These are phyloP conservation scores for Trachelipus rathkii DNA, from an alignment of 1,140 invertebrate genomes.

Conservation along the genomic window DNA sequence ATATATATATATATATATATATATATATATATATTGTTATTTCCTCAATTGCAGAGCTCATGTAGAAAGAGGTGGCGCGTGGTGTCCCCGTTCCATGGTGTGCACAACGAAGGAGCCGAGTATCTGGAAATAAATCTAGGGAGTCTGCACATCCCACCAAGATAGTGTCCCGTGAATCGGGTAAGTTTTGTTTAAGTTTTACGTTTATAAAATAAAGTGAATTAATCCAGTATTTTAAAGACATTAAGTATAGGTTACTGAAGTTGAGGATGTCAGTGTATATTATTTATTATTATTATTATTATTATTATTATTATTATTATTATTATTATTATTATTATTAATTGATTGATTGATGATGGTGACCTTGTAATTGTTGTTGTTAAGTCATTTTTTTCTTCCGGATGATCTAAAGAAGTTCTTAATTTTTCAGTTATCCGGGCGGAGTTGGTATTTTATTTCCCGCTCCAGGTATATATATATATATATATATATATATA, in stretches of 20 bases:
- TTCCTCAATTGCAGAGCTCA: constrained; percentile 73
- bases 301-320: not conserved
- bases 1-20: not conserved
- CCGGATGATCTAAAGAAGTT: too few relatives aligned
- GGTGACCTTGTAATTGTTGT: too few relatives aligned
- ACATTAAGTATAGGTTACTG: constrained; percentile 28
- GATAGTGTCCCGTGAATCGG: too few relatives aligned
- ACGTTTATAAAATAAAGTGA: too few relatives aligned
- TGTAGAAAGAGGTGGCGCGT: constrained; percentile 81
- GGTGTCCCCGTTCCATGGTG: constrained; percentile 80
- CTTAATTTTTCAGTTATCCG: too few relatives aligned
- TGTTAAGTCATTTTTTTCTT: too few relatives aligned
- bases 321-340: not conserved
- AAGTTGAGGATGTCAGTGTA: constrained; percentile 27
- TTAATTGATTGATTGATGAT: not conserved
- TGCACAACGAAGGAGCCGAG: constrained; percentile 49
- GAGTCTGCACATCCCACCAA: constrained; percentile 69
- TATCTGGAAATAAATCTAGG: constrained; percentile 81
- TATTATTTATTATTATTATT: not conserved
- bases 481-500: too few relatives aligned
- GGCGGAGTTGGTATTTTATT: too few relatives aligned
- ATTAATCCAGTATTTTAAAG: too few relatives aligned
- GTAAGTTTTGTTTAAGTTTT: too few relatives aligned
- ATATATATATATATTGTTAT: not conserved
- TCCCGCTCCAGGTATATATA: too few relatives aligned